A percentile compares a stretch with the other conserved stretches of the same genome.
phyloP scores from a whole-genome alignment of 2,797 vertebrate species.

The Oreonectes daqikongensis region DNA sequence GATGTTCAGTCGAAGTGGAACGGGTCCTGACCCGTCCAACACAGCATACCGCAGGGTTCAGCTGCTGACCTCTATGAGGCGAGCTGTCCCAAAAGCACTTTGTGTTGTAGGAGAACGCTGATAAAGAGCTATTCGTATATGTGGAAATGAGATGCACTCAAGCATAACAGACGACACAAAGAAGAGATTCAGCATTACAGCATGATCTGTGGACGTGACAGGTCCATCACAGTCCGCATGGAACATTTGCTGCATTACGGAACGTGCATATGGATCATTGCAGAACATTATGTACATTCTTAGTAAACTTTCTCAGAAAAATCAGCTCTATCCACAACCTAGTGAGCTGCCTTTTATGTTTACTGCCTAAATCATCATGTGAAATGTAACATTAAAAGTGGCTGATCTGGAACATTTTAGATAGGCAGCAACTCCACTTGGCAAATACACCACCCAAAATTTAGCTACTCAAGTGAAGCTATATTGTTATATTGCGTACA shows the following conservation, averaged over 20 bases:
- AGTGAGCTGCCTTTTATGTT: no score
- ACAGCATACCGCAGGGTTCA: conserved; percentile 9
- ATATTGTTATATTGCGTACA: no score
- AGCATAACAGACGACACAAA: conserved; percentile 21
- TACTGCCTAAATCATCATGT: no score
- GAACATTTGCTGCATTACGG: not conserved
- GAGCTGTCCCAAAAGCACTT: conserved; percentile 24
- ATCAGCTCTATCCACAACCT: no score
- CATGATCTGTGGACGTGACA: not conserved
- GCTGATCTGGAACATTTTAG: no score
- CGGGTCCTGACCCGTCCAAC: conserved; percentile 10
- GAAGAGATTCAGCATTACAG: not conserved
- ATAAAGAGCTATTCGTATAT: conserved; percentile 5
- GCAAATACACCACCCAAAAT: no score
- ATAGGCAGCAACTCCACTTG: no score
- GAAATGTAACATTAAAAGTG: no score
- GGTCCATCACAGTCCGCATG: not conserved
- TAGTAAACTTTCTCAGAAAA: no score
- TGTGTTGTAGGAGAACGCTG: not conserved
- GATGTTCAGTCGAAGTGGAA: conserved; percentile 12
- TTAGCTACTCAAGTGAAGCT: no score
- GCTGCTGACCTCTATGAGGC: not conserved
- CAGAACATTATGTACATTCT: not conserved
- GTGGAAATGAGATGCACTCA: not conserved
- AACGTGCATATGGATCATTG: not conserved